A percentile compares a stretch with the other conserved stretches of the same genome.
Conservation (phyloP, 2,888 invertebrate species). For the Hecatera dysodea region DNA sequence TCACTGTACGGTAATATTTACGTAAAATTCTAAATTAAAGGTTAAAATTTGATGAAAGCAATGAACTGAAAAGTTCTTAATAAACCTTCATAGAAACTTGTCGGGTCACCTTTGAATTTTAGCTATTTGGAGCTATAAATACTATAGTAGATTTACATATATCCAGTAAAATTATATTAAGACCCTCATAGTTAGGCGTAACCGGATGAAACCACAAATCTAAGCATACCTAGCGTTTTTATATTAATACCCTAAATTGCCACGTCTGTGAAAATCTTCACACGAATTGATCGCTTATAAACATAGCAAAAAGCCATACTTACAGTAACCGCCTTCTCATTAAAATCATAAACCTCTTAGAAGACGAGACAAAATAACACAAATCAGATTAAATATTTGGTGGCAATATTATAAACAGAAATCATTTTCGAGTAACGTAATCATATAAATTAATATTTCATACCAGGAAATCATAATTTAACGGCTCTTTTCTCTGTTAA, state of each 20-base stretch:
- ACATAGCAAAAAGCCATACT: too few species aligned
- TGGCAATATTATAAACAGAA: background rate
- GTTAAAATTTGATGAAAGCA: background rate
- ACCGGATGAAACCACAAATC: too few species aligned
- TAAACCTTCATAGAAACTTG: background rate
- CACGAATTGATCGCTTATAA: too few species aligned
- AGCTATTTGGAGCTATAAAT: background rate
- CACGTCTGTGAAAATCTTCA: too few species aligned
- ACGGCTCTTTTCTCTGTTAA: constrained; percentile 4
- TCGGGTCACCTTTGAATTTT: background rate
- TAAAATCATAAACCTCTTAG: background rate
- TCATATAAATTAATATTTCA: constrained; percentile 25
- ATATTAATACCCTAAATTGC: too few species aligned
- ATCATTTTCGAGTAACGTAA: constrained; percentile 1
- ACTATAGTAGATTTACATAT: background rate
- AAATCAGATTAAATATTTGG: background rate
- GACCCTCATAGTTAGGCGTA: too few species aligned
- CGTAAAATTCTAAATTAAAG: background rate
- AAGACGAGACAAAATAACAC: background rate
- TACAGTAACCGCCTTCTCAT: background rate
- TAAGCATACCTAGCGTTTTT: too few species aligned
- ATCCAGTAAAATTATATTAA: too few species aligned
- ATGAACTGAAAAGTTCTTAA: background rate
- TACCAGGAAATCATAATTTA: constrained; percentile 35
- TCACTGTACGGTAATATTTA: background rate